Evolutionary conservation across 2,888 invertebrate genomes (phyloP), one percentile per base, ranked within the genome.

Genomic region (Luperina testacea): DNA sequence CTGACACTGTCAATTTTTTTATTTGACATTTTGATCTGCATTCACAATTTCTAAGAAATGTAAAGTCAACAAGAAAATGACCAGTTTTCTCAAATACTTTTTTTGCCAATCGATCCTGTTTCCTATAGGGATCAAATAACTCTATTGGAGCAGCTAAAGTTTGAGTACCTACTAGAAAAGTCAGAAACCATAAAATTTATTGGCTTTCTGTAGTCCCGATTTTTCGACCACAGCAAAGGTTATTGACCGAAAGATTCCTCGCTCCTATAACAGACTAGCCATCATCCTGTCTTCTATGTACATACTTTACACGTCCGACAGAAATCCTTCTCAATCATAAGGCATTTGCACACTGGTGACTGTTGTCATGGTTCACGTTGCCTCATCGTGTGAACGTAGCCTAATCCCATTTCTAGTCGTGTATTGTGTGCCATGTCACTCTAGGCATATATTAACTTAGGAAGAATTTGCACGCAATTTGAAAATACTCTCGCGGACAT

Each of bases 291-390:
- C 32, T 32, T 32, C 32, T 1, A 0, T 32, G 48, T 51, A 48
- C 51, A 27, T 38, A 75, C 38, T 68, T 51, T 24, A 24, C 53
- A 69, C 24, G 77, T 65, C 57, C 24, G 45, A 17, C 27, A 11
- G 11, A 59, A 78, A 65, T 76, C 70, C 70, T 65, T 65, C 27
- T 65, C 77, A 76, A 78, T 48, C 76, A 78, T 64, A 77, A 65
- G 59, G 64, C 64, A 70, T 65, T 70, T 77, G 71, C 51, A 57
- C 27, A 67, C 51, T 6, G 15, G 24, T 17, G 48, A n/a, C 20
- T 13, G 17, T 51, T 67, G 65, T 38, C 27, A 71, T 51, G 9
- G 20, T 24, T 20, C 6, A 17, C 8, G 27, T 42, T 32, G 17
- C n/a, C 7, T 13, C 42, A 13, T n/a, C 24, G 45, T 59, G 48